These are phyloP conservation scores for Pedionomus torquatus DNA, from an alignment of 2,113 vertebrate species.

Conservation along the genomic window DNA sequence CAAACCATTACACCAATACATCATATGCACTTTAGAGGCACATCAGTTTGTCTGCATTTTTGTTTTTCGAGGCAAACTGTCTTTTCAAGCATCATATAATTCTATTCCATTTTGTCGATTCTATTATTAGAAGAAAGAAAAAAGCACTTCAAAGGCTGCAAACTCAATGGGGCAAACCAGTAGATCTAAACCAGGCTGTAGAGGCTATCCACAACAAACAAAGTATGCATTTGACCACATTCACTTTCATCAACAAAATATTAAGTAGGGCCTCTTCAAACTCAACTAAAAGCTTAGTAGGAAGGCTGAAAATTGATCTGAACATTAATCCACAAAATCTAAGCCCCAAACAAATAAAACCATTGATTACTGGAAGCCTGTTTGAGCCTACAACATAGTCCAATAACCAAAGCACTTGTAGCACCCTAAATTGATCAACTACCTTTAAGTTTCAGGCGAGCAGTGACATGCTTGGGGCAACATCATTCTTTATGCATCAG, in stretches of 20 bases:
- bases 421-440: not conserved
- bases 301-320: not conserved
- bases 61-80: not conserved
- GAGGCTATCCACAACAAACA: not conserved
- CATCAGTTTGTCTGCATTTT: not conserved
- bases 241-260: not conserved
- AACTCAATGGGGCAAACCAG: not conserved
- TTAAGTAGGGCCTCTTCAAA: not conserved
- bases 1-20: not conserved
- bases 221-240: not conserved
- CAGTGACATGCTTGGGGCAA: not conserved
- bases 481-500: fast-evolving
- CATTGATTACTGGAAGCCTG: not conserved
- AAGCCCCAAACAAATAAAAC: not conserved
- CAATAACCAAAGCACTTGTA: not conserved
- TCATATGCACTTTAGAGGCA: not conserved
- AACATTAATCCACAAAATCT: not conserved
- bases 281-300: not conserved
- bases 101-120: not conserved
- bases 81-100: not conserved
- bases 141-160: not conserved
- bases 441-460: not conserved
- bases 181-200: not conserved
- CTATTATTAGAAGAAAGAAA: not conserved
- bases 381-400: not conserved